These are phyloP conservation scores for Gobio occitaniae DNA, from an alignment of 2,797 vertebrate genomes.

Conservation along the genomic window DNA sequence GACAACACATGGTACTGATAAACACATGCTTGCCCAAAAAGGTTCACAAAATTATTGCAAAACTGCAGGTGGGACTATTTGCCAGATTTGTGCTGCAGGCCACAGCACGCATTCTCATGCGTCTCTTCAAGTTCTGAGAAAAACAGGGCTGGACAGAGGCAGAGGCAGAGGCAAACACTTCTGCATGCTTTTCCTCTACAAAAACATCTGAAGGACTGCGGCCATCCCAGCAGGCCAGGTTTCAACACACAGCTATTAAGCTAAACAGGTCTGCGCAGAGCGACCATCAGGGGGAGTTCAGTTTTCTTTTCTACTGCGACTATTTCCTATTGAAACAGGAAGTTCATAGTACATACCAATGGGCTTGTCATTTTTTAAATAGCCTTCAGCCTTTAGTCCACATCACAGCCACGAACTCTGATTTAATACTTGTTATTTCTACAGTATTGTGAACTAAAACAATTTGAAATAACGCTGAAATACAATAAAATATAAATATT, in stretches of 20 bases:
- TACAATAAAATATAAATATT: neutral
- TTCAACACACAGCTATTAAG: conserved; percentile 8
- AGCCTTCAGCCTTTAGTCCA: neutral
- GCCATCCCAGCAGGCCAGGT: conserved; percentile 5
- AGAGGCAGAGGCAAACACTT: conserved; percentile 29
- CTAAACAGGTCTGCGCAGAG: conserved; percentile 10
- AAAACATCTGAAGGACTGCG: neutral
- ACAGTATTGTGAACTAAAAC: neutral
- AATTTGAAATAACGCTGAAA: neutral
- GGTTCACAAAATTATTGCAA: conserved; percentile 34
- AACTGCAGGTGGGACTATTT: conserved; percentile 47
- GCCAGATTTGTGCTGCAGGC: conserved; percentile 46
- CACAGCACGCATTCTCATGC: conserved; percentile 13
- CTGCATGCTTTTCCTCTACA: neutral
- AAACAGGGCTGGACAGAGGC: conserved; percentile 30
- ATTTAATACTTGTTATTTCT: neutral
- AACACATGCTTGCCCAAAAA: conserved; percentile 26
- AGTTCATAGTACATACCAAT: neutral
- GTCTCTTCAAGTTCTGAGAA: conserved; percentile 28
- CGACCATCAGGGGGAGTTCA: neutral
- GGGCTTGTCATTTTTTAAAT: neutral
- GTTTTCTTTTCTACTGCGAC: neutral
- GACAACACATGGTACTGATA: conserved; percentile 32
- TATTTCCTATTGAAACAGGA: conserved; percentile 29
- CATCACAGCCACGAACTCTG: neutral